phyloP scores from a whole-genome alignment of 2,797 vertebrate species.

The Mormyrops boulengeri region DNA sequence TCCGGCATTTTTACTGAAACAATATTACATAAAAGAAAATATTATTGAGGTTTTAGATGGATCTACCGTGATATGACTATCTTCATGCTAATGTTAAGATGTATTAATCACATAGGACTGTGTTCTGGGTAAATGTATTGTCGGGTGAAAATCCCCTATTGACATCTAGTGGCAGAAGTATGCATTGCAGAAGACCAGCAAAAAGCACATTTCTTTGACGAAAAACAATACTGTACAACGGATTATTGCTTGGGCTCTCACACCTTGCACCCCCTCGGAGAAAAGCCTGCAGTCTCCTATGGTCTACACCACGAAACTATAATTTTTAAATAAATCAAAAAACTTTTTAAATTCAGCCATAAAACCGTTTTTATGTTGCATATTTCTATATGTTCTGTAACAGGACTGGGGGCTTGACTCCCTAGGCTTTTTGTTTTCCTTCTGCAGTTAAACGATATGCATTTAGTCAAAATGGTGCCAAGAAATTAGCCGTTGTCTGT shows the following conservation, averaged over 20 bases:
- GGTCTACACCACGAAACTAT: not conserved
- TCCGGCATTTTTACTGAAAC: not conserved
- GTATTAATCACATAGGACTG: not conserved
- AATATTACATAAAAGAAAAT: not conserved
- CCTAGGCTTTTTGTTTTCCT: not conserved
- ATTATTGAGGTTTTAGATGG: not conserved
- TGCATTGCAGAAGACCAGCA: constrained; percentile 15
- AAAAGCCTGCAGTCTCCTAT: not conserved
- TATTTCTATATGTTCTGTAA: not conserved
- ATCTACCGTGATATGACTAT: not conserved
- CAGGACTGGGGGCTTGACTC: not conserved
- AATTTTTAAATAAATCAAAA: not conserved
- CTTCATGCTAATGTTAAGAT: not conserved
- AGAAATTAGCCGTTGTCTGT: not conserved
- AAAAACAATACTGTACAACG: not conserved
- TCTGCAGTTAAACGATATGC: not conserved
- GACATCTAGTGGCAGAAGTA: constrained; percentile 46
- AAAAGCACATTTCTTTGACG: not conserved
- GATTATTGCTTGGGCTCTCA: not conserved
- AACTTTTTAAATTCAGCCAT: not conserved
- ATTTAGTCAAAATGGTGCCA: not conserved
- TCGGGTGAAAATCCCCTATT: not conserved
- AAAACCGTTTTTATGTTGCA: not conserved
- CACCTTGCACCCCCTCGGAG: not conserved
- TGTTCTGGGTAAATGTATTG: not conserved